phyloP scores from a whole-genome alignment of 1,140 invertebrate species.

The Zaprionus kolodkinae region DNA sequence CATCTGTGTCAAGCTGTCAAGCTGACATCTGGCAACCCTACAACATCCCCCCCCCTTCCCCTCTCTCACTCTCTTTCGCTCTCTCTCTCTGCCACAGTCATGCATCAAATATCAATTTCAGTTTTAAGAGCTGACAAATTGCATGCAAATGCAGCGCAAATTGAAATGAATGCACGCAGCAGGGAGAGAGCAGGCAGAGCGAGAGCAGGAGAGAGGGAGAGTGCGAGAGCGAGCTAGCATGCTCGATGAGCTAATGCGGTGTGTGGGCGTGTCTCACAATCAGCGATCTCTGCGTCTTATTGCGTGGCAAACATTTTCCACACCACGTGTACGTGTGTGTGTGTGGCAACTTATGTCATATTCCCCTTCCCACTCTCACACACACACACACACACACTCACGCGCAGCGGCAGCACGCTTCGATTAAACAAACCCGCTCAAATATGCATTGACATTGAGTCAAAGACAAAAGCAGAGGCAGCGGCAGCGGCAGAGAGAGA shows the following conservation, averaged over 20 bases:
- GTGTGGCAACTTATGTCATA: slow-evolving; percentile 50
- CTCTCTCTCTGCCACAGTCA: background rate
- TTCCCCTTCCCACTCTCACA: slow-evolving; percentile 9
- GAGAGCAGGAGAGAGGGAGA: background rate
- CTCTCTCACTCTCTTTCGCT: background rate
- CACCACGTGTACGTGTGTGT: too few species aligned
- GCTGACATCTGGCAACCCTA: slow-evolving; percentile 46
- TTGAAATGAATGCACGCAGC: slow-evolving; percentile 37
- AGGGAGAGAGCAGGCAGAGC: background rate
- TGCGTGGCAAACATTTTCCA: slow-evolving; percentile 9
- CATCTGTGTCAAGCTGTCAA: slow-evolving; percentile 50
- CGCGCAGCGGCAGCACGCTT: slow-evolving; percentile 50
- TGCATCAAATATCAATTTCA: slow-evolving; percentile 57
- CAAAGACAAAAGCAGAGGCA: slow-evolving; percentile 56
- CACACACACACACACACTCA: slow-evolving; percentile 10
- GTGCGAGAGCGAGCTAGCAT: background rate
- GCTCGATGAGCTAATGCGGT: background rate
- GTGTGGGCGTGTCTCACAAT: slow-evolving; percentile 46
- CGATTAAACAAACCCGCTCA: slow-evolving; percentile 77
- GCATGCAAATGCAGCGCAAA: slow-evolving; percentile 41
- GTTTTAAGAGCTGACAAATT: slow-evolving; percentile 52
- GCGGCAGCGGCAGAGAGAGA: background rate
- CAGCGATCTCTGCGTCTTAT: slow-evolving; percentile 44
- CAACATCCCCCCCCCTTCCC: background rate
- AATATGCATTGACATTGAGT: slow-evolving; percentile 78